These are phyloP conservation scores for Hippolais icterina DNA, from an alignment of 2,113 vertebrate species.

Conservation along the genomic window DNA sequence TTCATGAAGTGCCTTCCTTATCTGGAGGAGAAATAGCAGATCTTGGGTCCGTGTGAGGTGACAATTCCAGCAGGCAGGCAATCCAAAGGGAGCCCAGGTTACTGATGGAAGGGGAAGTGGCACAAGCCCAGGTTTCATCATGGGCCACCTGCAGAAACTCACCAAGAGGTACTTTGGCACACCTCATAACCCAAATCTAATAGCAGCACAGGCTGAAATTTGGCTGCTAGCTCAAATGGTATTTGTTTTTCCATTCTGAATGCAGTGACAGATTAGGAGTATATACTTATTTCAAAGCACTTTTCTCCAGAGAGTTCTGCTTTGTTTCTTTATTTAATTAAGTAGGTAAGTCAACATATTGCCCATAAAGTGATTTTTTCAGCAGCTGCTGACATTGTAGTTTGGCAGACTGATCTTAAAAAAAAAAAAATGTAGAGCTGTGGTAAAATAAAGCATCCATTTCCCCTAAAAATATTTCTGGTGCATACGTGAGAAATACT, in stretches of 20 bases:
- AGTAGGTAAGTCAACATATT: conserved; percentile 57
- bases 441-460: conserved; percentile 43
- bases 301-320: not conserved
- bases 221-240: not conserved
- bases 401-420: conserved; percentile 49
- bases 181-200: not conserved
- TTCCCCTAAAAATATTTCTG: conserved; percentile 61
- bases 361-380: conserved; percentile 60
- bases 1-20: not conserved
- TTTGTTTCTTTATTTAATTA: conserved; percentile 5
- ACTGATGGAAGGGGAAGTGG: not conserved
- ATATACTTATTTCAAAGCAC: not conserved
- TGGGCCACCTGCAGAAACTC: not conserved
- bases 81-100: not conserved
- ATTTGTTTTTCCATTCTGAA: conserved; percentile 37
- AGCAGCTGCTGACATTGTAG: conserved; percentile 23
- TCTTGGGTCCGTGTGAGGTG: fast-evolving
- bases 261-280: not conserved
- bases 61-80: not conserved
- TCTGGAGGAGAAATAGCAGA: not conserved
- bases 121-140: not conserved
- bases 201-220: not conserved
- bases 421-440: conserved; percentile 26
- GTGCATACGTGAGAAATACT: conserved; percentile 50
- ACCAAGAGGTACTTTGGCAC: not conserved